Evolutionary conservation across 2,888 invertebrate species (phyloP).

Genomic region (Subacronicta megacephala): DNA sequence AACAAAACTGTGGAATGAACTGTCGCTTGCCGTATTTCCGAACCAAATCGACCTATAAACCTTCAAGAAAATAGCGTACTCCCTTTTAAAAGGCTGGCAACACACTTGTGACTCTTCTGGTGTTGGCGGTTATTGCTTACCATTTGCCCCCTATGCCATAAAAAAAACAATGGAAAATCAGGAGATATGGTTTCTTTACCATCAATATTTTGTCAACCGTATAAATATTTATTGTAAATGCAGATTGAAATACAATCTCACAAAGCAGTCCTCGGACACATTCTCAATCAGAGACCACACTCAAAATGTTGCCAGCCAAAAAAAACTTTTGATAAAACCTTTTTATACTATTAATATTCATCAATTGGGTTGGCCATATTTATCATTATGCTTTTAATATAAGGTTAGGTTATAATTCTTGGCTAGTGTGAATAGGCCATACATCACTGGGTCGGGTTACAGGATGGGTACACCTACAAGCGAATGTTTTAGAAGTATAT

Average conservation of each 20-base stretch:
- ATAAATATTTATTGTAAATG: conserved; percentile 23
- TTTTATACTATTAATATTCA: conserved; percentile 47
- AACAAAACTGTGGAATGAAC: too few relatives aligned
- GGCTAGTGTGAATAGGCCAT: conserved; percentile 54
- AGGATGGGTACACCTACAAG: conserved; percentile 61
- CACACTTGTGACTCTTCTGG: too few relatives aligned
- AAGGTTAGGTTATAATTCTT: conserved; percentile 24
- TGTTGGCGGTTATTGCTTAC: too few relatives aligned
- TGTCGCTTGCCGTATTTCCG: too few relatives aligned
- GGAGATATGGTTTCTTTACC: too few relatives aligned
- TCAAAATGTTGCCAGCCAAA: conserved; percentile 12
- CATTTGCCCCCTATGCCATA: too few relatives aligned
- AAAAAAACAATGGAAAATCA: too few relatives aligned
- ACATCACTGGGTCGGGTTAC: conserved; percentile 69
- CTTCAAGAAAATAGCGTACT: too few relatives aligned
- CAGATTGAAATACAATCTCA: conserved; percentile 34
- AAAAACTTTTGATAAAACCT: conserved; percentile 24
- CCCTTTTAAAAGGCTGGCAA: too few relatives aligned
- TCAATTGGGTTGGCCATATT: conserved; percentile 34
- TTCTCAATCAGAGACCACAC: conserved; percentile 31
- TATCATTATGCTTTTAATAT: conserved; percentile 51
- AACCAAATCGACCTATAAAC: too few relatives aligned
- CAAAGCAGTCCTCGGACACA: conserved; percentile 5
- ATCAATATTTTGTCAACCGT: background rate
- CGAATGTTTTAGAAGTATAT: too few relatives aligned